Conservation (phyloP, 1,140 invertebrate species). For the Platyscapa corneri region DNA sequence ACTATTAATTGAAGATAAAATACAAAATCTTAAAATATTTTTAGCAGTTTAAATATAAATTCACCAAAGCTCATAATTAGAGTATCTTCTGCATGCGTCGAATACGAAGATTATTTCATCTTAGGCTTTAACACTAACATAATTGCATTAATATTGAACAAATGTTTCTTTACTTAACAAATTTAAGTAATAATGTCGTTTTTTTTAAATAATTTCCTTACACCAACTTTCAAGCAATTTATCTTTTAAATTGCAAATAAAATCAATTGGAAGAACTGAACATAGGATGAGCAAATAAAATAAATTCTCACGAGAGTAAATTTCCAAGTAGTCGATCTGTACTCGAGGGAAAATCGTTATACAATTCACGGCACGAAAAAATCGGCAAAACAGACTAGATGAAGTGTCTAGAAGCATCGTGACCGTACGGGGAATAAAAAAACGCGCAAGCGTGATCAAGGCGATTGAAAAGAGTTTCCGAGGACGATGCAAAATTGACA, state of each 20-base stretch:
- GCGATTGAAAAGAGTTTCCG: no score
- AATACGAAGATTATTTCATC: neutral
- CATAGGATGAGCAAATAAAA: neutral
- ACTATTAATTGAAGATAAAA: no score
- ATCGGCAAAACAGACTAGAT: neutral
- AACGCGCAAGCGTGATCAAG: neutral
- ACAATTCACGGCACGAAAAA: neutral
- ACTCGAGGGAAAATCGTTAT: neutral
- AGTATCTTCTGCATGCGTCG: neutral
- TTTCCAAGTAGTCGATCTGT: neutral
- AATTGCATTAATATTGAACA: neutral
- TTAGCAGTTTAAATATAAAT: no score
- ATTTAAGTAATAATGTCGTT: neutral
- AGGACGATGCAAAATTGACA: neutral
- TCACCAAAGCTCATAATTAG: neutral
- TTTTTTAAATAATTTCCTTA: no score
- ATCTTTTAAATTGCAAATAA: slow-evolving; percentile 14
- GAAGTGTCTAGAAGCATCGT: slow-evolving; percentile 51
- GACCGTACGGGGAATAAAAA: neutral
- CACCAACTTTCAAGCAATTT: neutral
- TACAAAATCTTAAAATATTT: no score
- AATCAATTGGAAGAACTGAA: neutral
- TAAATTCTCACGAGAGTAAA: neutral
- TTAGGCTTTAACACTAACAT: neutral
- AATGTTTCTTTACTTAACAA: neutral